Evolutionary conservation across 2,888 invertebrate genomes (phyloP).

Genomic region (Caenorhabditis sp.): DNA sequence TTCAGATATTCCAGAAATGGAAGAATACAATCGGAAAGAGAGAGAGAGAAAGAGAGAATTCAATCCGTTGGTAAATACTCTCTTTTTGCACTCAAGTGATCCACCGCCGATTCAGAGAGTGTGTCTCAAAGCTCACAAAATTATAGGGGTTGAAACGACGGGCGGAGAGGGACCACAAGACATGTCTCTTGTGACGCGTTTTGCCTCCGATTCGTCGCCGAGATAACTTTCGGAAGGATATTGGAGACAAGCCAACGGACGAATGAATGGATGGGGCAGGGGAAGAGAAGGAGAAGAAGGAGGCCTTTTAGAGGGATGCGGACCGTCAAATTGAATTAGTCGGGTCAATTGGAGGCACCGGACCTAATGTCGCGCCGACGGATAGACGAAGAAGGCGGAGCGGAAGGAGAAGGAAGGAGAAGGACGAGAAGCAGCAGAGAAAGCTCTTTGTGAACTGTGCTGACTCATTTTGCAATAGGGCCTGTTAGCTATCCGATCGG

Average conservation of each 20-base stretch:
- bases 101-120: no score
- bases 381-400: not conserved
- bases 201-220: constrained; percentile 31
- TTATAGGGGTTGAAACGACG: not conserved
- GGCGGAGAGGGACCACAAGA: not conserved
- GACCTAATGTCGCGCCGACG: constrained; percentile 16
- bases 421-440: no score
- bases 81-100: no score
- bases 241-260: constrained; percentile 2
- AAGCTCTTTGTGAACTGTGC: no score
- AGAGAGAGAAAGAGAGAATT: not conserved
- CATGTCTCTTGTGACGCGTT: not conserved
- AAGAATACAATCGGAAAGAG: constrained; percentile 3
- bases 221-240: constrained; percentile 22
- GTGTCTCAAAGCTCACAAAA: constrained; percentile 8
- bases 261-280: constrained; percentile 2
- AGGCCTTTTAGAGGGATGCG: constrained; percentile 25
- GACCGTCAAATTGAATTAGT: constrained; percentile 52
- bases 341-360: constrained; percentile 36
- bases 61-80: no score
- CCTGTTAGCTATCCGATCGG: no score
- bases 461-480: no score
- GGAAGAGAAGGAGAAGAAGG: no score
- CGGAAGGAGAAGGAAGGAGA: not conserved
- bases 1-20: no score